These are phyloP conservation scores for Brachionus rotundiformis DNA, from an alignment of 1,140 invertebrate species.

Conservation along the genomic window DNA sequence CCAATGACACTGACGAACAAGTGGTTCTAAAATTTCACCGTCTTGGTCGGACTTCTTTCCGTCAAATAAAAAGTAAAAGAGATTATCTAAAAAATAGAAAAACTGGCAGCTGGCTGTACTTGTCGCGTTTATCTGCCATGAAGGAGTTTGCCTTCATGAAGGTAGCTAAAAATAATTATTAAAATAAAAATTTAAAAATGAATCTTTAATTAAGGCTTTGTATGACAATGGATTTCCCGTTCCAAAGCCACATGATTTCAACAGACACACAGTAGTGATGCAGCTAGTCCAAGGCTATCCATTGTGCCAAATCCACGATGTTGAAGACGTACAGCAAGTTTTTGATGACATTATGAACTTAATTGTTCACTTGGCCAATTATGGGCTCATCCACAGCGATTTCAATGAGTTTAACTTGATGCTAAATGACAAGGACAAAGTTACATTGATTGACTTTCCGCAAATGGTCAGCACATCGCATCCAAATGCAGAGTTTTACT, in stretches of 20 bases:
- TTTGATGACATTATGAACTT: constrained; percentile 95
- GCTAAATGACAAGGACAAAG: constrained; percentile 72
- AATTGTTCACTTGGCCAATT: constrained; percentile 83
- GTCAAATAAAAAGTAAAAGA: constrained; percentile 92
- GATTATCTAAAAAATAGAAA: constrained; percentile 92
- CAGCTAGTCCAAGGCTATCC: constrained; percentile 74
- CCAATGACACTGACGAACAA: constrained; percentile 71
- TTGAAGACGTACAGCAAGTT: constrained; percentile 75
- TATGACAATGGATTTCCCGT: constrained; percentile 87
- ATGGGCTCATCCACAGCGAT: constrained; percentile 96
- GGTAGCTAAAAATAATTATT: constrained; percentile 54
- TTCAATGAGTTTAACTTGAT: constrained; percentile 98
- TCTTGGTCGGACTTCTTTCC: constrained; percentile 88
- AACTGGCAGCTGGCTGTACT: constrained; percentile 89
- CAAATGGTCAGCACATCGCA: constrained; percentile 97
- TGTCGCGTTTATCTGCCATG: constrained; percentile 83
- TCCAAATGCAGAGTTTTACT: constrained; percentile 86
- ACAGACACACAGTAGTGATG: constrained; percentile 95
- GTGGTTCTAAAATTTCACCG: constrained; percentile 87
- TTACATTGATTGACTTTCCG: constrained; percentile 95
- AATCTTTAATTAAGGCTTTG: constrained; percentile 73
- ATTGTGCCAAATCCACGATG: constrained; percentile 74
- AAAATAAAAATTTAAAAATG: not conserved
- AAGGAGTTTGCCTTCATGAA: constrained; percentile 99
- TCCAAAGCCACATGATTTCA: constrained; percentile 89